Base-by-base conservation (phyloP, 35 echinoderm and acorn worm species). In the Eucidaris tribuloides region DNA sequence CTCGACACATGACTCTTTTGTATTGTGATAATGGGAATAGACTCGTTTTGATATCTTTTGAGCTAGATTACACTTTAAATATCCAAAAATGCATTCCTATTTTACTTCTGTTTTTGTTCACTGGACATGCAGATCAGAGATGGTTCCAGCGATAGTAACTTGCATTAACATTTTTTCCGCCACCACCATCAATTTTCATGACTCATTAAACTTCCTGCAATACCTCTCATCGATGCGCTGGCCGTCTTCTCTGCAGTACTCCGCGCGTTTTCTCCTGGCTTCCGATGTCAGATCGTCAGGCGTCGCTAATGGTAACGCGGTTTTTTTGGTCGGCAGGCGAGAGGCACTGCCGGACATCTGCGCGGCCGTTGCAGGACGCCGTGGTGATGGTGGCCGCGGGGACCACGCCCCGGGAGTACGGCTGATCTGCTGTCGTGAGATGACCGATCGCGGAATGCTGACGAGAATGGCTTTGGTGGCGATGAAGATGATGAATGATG, bases 171-270 rank as follows among this genome's bases (percentile, higher is more conserved):
- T 11, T 52, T 52, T 52, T n/a, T 52, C 48, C 48, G n/a, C n/a
- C n/a, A n/a, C n/a, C 48, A n/a, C 48, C n/a, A n/a, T n/a, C n/a
- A n/a, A n/a, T n/a, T n/a, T n/a, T n/a, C n/a, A n/a, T n/a, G n/a
- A n/a, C n/a, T n/a, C n/a, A n/a, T n/a, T n/a, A n/a, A n/a, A n/a
- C n/a, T n/a, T n/a, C n/a, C n/a, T n/a, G n/a, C n/a, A 74, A 41
- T 74, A 74, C 68, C 68, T 81, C 40, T 99, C 96, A n/a, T 49
- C 96, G 22, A 62, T 99, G n/a, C 91, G 52, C 96, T 99, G 18
- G 96, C 96, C 45, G 96, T 90, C 71, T 99, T 99, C 96, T 65
- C 79, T 99, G 96, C n/a, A 89, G 63, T 24, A 99, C 68, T 90
- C 93, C 96, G 18, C 96, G 81, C 18, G 93, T 43, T 31, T 90